A percentile compares a stretch with the other conserved stretches of the same genome.
Evolutionary conservation across 2,113 vertebrate genomes (phyloP).

Genomic region (Aegithalos caudatus): DNA sequence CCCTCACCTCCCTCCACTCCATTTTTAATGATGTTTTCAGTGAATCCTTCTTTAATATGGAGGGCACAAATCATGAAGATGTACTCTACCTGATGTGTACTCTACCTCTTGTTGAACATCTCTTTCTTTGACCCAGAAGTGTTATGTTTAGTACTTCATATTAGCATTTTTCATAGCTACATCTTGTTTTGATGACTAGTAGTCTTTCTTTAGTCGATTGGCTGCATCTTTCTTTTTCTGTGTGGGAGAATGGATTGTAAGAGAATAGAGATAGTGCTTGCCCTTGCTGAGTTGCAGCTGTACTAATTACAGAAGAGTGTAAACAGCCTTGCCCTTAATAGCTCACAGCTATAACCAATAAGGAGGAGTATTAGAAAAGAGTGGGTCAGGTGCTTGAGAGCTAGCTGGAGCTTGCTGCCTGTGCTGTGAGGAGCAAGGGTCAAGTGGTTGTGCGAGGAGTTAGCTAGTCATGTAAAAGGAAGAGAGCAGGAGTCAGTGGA

Average conservation of each 20-base stretch:
- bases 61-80: not conserved
- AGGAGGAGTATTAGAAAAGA: not conserved
- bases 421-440: not conserved
- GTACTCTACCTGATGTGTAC: not conserved
- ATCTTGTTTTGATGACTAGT: not conserved
- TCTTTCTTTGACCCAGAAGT: not conserved
- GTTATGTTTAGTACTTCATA: not conserved
- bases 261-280: not conserved
- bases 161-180: not conserved
- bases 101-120: not conserved
- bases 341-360: not conserved
- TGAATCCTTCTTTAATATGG: not conserved
- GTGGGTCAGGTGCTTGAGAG: not conserved
- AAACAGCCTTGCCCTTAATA: not conserved
- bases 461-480: not conserved
- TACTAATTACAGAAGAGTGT: not conserved
- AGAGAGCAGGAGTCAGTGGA: too few relatives aligned
- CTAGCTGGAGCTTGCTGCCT: not conserved
- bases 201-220: not conserved
- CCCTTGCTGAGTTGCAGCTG: not conserved
- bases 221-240: not conserved
- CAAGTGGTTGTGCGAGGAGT: not conserved
- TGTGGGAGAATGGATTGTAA: not conserved
- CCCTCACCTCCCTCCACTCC: not conserved
- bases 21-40: not conserved